Base-by-base conservation (phyloP, 2,797 vertebrate species). In the Fistularia commersonii region DNA sequence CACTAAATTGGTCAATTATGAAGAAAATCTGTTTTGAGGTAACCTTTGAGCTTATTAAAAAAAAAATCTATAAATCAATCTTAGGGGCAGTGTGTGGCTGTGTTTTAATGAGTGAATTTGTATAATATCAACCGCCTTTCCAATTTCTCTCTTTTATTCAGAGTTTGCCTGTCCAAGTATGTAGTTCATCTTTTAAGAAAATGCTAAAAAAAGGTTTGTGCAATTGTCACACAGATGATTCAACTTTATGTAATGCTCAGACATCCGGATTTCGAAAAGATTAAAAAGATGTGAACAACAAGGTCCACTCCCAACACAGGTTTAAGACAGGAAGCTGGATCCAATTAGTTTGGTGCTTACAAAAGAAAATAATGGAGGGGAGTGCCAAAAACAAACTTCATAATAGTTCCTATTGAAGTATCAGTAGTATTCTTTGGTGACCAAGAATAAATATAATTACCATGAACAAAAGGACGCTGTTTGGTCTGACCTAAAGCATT, bases 1-100 rank as follows among this genome's bases (percentile, higher is more conserved):
- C 64, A 77, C 70, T 76, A 81, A 84, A 86, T 79, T 77, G 66
- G 78, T 79, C 82, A 86, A 86, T 89, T 86, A 88, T 63, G 64
- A 69, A 80, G 77, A 85, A 87, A 84, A 88, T 85, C 71, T 80
- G 77, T 72, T 85, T 83, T 78, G 70, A 86, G 79, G 78, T 87
- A 85, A 87, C 83, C 82, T 87, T 88, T 85, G 69, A 82, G 76
- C 75, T 83, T 74, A 84, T 85, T 87, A 87, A 85, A 81, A 83
- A 87, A 85, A 81, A 83, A 81, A 77, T 66, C 66, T 79, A 83
- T 83, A 80, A 86, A 88, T 88, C 81, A 85, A 84, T 84, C 72
- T 82, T 81, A 66, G 79, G 76, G 72, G 72, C 59, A 54, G 72
- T 80, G 57, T 71, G 59, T 77, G 53, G 56, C 65, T 67, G 58